phyloP scores from a whole-genome alignment of 1,140 invertebrate genomes.

The Drosophila parvula region DNA sequence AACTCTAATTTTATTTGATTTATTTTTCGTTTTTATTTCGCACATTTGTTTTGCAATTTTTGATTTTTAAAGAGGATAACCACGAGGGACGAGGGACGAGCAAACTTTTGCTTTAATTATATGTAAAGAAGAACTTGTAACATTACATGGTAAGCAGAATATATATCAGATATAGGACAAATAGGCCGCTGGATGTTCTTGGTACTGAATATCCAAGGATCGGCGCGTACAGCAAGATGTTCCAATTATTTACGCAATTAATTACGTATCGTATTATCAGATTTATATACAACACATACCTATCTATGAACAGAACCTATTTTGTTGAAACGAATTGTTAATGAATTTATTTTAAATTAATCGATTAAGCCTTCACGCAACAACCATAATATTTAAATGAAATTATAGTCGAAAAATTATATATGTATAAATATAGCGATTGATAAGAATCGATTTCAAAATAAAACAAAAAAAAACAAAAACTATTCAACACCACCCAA shows the following conservation, averaged over 20 bases:
- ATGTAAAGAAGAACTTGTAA: constrained; percentile 37
- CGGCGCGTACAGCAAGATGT: constrained; percentile 34
- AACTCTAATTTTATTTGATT: constrained; percentile 18
- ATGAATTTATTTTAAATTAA: constrained; percentile 77
- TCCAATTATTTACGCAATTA: constrained; percentile 53
- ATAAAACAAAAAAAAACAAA: constrained; percentile 44
- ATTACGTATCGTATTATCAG: constrained; percentile 48
- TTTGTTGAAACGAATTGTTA: constrained; percentile 79
- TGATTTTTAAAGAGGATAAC: not conserved
- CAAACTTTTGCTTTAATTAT: constrained; percentile 13
- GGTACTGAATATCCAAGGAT: constrained; percentile 27
- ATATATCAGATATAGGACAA: constrained; percentile 44
- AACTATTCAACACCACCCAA: not conserved
- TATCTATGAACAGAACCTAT: constrained; percentile 41
- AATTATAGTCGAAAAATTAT: constrained; percentile 80
- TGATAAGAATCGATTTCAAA: constrained; percentile 55
- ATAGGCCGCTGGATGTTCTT: constrained; percentile 13
- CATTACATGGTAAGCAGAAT: constrained; percentile 30
- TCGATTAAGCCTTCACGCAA: constrained; percentile 59
- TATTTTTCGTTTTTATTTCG: constrained; percentile 9
- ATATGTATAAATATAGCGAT: constrained; percentile 67
- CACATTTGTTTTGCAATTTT: not conserved
- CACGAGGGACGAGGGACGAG: not conserved
- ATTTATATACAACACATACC: constrained; percentile 13
- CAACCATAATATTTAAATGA: constrained; percentile 68